Evolutionary conservation across 1,140 invertebrate species (phyloP), one percentile per base, ranked within the genome.

Genomic region (Drosophila punjabiensis): DNA sequence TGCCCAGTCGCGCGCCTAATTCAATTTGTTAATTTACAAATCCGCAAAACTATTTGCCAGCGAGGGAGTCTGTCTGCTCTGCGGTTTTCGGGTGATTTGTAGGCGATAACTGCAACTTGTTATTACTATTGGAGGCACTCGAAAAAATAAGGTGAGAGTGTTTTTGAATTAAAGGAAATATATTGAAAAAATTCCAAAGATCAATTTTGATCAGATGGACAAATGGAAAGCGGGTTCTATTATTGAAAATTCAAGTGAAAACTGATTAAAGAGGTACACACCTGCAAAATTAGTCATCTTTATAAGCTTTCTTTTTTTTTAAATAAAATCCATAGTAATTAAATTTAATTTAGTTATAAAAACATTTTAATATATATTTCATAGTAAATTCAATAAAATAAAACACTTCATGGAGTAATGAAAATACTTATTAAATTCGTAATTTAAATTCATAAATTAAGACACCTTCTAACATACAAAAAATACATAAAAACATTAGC

Each of bases 21-120:
- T 90, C 86, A 84, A 90, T 90, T 90, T 90, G 86, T 90, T 90
- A 90, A 90, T 90, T 90, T 90, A 86, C 79, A 90, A 82, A 90
- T 68, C 86, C 86, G 86, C 86, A 90, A 90, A 90, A 90, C 86
- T 90, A 90, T 90, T 90, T 90, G 82, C 65, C 68, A 58, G 48
- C 37, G 69, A 63, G 75, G 78, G 81, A 65, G 73, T 81, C 73
- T 71, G 84, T 88, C 85, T 88, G 86, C 85, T 59, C 67, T 88
- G 85, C 62, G 85, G 85, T 88, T 83, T 61, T 37, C 37, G 32
- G 30, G 35, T 37, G 48, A 74, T 62, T 79, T 77, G 39, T 53
- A 52, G 58, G 81, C 62, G 68, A 71, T 56, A 81, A 61, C 73
- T 81, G 65, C 79, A 88, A 88, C 80, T 83, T 88, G 81, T 83